Percentiles rank a stretch among this genome's conserved stretches.
phyloP scores from a whole-genome alignment of 2,797 vertebrate genomes.

The Gorsachius magnificus region DNA sequence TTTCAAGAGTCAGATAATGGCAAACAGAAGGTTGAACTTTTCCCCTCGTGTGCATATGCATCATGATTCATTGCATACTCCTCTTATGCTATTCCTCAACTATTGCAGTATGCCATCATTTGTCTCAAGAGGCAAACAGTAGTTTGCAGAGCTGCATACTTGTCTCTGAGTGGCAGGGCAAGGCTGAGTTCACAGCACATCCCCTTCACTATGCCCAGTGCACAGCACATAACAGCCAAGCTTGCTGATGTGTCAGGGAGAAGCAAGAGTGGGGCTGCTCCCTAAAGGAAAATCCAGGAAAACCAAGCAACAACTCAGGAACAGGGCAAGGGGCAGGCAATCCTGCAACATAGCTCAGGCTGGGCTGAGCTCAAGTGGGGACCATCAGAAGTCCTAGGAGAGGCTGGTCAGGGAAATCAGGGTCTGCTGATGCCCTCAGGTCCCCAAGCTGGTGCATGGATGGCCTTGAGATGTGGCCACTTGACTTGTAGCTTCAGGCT shows the following conservation, averaged over 20 bases:
- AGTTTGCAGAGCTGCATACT: constrained; percentile 63
- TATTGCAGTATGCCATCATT: constrained; percentile 54
- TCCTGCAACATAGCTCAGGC: neutral
- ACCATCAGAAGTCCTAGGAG: neutral
- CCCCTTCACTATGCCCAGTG: neutral
- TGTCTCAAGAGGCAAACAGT: constrained; percentile 67
- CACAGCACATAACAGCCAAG: neutral
- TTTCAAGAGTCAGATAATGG: constrained; percentile 67
- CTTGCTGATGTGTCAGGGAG: neutral
- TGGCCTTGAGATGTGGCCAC: no score
- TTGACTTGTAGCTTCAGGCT: neutral
- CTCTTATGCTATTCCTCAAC: constrained; percentile 57
- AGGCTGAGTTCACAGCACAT: constrained; percentile 40
- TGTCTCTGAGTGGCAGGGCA: constrained; percentile 1
- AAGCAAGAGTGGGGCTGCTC: neutral
- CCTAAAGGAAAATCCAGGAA: constrained; percentile 26
- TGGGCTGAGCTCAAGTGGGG: neutral
- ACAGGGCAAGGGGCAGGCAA: neutral
- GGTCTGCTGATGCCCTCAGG: no score
- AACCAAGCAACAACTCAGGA: neutral
- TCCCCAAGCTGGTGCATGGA: no score
- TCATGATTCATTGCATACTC: constrained; percentile 67
- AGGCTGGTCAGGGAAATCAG: neutral
- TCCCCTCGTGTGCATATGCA: constrained; percentile 67
- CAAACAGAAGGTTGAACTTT: constrained; percentile 74